Evolutionary conservation across 2,113 vertebrate genomes (phyloP), one percentile per base, ranked within the genome.

Genomic region (Vimba vimba): DNA sequence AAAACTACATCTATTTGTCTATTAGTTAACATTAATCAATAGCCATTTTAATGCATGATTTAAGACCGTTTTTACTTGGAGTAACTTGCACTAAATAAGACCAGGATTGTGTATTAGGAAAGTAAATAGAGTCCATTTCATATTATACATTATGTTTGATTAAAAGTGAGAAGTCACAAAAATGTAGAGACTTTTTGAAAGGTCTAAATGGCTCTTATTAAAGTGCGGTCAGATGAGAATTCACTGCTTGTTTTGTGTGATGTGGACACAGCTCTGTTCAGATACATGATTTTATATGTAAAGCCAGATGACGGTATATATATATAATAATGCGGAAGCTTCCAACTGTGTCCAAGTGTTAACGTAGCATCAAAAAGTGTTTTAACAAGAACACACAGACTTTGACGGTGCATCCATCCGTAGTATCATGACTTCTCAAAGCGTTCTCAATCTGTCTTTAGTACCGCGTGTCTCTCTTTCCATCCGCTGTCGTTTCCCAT

Each of bases 281-380:
- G 62, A 62, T 27, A 74, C 1, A 13, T 9, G 8, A 21, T 83
- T 59, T 47, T 71, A 68, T 71, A 83, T 23, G 64, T 36, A 50
- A 55, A 23, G 45, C 43, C 79, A 36, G 33, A 43, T 43, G 23
- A 71, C 25, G n/a, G 17, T 30, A 33, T 36, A 55, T 79, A 33
- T 25, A 79, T 9, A 87, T 87, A 83, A 71, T 69, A 52, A 78
- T 71, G 21, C 17, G 74, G 39, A 27, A 50, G 27, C 62, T 25
- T 78, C 66, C n/a, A 33, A 36, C 74, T 57, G 3, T 59, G 36
- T 64, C 23, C 47, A 36, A 45, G 36, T 66, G 43, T 52, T 55
- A 55, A 59, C 12, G 4, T 12, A 64, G 30, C 60, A 25, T n/a
- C 62, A 50, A n/a, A 78, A 30, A 52, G 62, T 47, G 9, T 68